Percentiles rank a stretch among this genome's conserved stretches.
phyloP scores from a whole-genome alignment of 2,797 vertebrate species.

The Mus caroli region DNA sequence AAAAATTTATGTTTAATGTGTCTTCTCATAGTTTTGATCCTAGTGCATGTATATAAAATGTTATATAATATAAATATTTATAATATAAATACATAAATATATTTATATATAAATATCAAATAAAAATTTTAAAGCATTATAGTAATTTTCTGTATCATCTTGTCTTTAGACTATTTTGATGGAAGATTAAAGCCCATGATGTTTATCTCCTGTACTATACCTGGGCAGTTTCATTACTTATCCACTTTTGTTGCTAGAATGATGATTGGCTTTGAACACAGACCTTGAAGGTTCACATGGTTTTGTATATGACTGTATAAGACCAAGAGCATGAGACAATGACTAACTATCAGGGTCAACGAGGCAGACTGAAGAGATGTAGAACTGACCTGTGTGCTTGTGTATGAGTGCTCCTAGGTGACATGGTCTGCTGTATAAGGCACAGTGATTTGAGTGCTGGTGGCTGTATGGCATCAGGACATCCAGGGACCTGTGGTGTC shows the following conservation, averaged over 20 bases:
- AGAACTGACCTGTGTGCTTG: background rate
- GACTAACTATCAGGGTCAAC: background rate
- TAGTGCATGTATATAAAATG: background rate
- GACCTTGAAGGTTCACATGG: background rate
- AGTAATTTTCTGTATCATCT: background rate
- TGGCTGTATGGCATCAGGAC: background rate
- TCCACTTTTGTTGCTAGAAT: background rate
- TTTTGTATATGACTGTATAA: conserved; percentile 31
- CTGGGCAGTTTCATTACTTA: background rate
- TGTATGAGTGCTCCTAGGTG: background rate
- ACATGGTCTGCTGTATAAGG: background rate
- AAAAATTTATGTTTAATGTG: background rate
- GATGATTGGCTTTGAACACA: background rate
- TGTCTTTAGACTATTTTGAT: conserved; percentile 40
- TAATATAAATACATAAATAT: background rate
- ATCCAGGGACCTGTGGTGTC: background rate
- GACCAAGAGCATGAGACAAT: background rate
- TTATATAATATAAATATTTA: background rate
- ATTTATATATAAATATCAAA: background rate
- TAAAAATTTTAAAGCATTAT: conserved; percentile 11
- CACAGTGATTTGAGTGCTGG: background rate
- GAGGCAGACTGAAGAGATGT: background rate
- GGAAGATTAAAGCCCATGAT: background rate
- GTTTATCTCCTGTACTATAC: background rate
- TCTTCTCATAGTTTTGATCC: conserved; percentile 25